A percentile compares a stretch with the other conserved stretches of the same genome.
Evolutionary conservation across 2,113 vertebrate species (phyloP).

Genomic region (Thermophis baileyi): DNA sequence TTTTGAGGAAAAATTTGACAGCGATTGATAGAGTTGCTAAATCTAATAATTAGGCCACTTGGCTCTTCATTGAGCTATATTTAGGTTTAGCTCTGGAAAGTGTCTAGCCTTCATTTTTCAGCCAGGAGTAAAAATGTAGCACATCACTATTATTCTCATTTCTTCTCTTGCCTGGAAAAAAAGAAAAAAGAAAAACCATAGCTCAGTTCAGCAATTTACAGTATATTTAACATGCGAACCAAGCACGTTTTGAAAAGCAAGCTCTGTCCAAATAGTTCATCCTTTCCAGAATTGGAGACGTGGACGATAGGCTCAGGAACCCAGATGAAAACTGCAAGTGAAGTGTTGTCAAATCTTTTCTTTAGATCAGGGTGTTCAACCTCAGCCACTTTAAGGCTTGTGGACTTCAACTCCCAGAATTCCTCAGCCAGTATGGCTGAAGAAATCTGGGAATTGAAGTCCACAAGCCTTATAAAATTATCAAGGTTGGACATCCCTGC

Average conservation of each 20-base stretch:
- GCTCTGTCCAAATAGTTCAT: not conserved
- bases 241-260: not conserved
- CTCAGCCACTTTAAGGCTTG: not conserved
- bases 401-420: not conserved
- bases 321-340: not conserved
- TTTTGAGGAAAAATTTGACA: not conserved
- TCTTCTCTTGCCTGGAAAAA: not conserved
- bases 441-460: not conserved
- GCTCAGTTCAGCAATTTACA: not conserved
- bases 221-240: not conserved
- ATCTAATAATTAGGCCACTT: slow-evolving; percentile 13
- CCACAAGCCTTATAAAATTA: too few relatives aligned
- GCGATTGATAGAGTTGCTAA: not conserved
- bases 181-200: not conserved
- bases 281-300: not conserved
- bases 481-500: too few relatives aligned
- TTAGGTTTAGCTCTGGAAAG: not conserved
- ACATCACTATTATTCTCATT: not conserved
- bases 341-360: not conserved
- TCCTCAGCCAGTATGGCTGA: not conserved
- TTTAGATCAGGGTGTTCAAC: not conserved
- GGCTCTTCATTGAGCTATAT: not conserved
- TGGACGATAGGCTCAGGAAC: not conserved
- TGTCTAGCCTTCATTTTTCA: not conserved
- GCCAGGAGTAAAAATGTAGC: not conserved